A percentile compares a stretch with the other conserved stretches of the same genome.
phyloP scores from a whole-genome alignment of 2,113 vertebrate species.

The Steatornis caripensis region DNA sequence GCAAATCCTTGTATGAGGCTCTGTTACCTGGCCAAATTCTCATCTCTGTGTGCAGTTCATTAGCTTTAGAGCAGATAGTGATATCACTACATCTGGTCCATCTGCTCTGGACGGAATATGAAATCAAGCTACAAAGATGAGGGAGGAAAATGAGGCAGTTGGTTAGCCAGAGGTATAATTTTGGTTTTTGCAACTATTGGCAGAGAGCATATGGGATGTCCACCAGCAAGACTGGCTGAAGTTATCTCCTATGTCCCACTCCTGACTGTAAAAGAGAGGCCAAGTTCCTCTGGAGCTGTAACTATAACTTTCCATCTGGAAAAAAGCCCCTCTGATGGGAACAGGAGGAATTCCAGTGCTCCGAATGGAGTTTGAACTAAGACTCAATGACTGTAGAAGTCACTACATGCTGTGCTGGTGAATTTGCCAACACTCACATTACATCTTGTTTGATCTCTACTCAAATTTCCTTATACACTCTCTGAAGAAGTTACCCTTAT shows the following conservation, averaged over 20 bases:
- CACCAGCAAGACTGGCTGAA: background rate
- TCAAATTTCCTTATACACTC: background rate
- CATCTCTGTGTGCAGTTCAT: background rate
- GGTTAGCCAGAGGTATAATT: background rate
- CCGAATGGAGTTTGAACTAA: background rate
- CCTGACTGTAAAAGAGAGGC: background rate
- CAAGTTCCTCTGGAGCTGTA: background rate
- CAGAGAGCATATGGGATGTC: background rate
- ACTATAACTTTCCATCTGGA: background rate
- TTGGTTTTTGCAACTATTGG: background rate
- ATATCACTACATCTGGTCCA: background rate
- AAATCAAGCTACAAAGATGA: background rate
- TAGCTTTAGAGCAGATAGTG: background rate
- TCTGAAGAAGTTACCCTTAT: conserved; percentile 15
- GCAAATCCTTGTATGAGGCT: background rate
- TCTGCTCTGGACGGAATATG: background rate
- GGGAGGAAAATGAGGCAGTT: background rate
- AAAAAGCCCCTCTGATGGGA: background rate
- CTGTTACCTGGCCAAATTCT: background rate
- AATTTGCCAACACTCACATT: background rate
- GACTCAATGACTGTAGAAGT: background rate
- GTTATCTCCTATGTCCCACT: background rate
- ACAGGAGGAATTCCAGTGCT: background rate
- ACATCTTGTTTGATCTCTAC: conserved; percentile 4
- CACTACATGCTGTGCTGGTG: background rate